Evolutionary conservation across 2,797 vertebrate species (phyloP).

Genomic region (Danio choprae): DNA sequence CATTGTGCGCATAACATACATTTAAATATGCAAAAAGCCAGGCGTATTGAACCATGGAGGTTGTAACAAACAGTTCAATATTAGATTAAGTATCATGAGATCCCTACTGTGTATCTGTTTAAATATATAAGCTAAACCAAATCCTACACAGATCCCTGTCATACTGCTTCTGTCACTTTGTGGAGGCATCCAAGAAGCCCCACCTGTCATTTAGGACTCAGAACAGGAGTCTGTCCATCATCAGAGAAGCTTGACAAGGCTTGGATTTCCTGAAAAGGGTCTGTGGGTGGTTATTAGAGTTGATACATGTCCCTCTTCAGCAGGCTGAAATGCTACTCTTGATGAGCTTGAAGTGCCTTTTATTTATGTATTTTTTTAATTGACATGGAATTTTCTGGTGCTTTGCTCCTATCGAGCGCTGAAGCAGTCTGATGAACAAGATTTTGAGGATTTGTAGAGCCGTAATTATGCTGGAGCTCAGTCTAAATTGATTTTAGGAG

Average conservation of each 20-base stretch:
- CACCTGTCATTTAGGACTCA: conserved; percentile 29
- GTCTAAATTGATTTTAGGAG: conserved; percentile 37
- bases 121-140: conserved; percentile 1
- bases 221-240: conserved; percentile 29
- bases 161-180: not conserved
- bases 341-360: conserved; percentile 43
- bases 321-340: not conserved
- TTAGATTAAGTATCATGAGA: too few species aligned
- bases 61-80: too few species aligned
- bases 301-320: conserved; percentile 8
- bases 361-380: conserved; percentile 30
- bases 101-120: not conserved
- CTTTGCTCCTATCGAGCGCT: conserved; percentile 25
- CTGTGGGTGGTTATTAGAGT: conserved; percentile 34
- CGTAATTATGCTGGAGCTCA: conserved; percentile 35
- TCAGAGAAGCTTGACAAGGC: conserved; percentile 17
- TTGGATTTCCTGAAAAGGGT: not conserved
- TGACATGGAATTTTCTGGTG: conserved; percentile 21
- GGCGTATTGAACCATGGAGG: too few species aligned
- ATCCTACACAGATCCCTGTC: not conserved
- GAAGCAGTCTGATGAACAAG: conserved; percentile 19
- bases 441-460: conserved; percentile 13
- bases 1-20: too few species aligned
- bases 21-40: too few species aligned
- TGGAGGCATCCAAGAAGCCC: conserved; percentile 15